Evolutionary conservation across 1,140 invertebrate species (phyloP).

Genomic region (Bombus sylvicola): DNA sequence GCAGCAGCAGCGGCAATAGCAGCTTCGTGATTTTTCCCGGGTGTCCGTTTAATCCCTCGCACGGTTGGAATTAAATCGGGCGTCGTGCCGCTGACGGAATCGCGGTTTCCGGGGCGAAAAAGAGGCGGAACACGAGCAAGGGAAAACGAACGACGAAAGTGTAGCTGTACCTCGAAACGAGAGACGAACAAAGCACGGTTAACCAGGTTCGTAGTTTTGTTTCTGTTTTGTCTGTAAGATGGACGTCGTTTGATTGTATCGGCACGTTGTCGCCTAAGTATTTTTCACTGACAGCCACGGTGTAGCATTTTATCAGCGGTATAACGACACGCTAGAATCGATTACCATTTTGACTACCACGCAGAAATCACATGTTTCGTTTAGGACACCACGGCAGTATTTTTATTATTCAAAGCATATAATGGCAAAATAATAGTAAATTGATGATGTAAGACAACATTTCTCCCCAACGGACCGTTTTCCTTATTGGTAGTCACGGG

Average conservation of each 20-base stretch:
- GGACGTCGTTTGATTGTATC: slow-evolving; percentile 64
- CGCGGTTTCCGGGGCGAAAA: slow-evolving; percentile 37
- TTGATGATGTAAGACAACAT: no score
- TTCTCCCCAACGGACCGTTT: no score
- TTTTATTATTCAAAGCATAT: no score
- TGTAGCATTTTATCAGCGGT: no score
- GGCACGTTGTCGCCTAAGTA: background rate
- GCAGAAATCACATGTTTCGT: accelerated
- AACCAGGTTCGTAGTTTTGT: slow-evolving; percentile 31
- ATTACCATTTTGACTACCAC: no score
- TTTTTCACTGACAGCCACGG: background rate
- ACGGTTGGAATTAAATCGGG: slow-evolving; percentile 60
- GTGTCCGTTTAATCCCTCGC: slow-evolving; percentile 57
- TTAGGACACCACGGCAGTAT: no score
- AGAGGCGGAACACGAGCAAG: background rate
- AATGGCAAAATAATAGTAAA: no score
- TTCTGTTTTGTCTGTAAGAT: slow-evolving; percentile 51
- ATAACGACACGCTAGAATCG: no score
- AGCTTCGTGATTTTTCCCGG: slow-evolving; percentile 44
- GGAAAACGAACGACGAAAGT: slow-evolving; percentile 47
- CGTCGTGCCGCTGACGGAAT: slow-evolving; percentile 51
- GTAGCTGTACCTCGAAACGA: background rate
- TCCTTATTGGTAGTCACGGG: no score
- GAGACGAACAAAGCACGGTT: slow-evolving; percentile 12
- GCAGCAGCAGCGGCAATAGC: background rate